phyloP scores from a whole-genome alignment of 2,113 vertebrate species.

The Collichthys lucidus region DNA sequence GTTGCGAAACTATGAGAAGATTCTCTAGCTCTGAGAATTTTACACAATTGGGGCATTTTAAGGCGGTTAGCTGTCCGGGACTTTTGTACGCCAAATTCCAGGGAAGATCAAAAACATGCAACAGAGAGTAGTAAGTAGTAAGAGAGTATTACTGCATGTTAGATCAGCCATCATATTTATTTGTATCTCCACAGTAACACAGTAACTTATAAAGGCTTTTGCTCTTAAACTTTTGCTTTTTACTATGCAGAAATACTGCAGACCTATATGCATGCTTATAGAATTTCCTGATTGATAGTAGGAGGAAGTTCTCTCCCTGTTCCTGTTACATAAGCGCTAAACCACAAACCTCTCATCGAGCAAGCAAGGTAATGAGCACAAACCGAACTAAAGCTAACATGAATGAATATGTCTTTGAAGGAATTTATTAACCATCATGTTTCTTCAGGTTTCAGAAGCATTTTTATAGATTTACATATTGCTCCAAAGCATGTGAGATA shows the following conservation, averaged over 20 bases:
- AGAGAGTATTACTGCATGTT: background rate
- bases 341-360: constrained; percentile 35
- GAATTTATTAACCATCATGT: background rate
- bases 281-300: constrained; percentile 71
- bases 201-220: background rate
- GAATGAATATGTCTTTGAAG: background rate
- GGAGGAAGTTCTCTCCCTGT: constrained; percentile 70
- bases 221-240: background rate
- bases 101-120: background rate
- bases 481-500: too few relatives aligned
- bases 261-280: constrained; percentile 55
- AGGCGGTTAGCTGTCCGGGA: background rate
- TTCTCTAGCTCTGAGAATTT: constrained; percentile 15
- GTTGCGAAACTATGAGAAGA: constrained; percentile 27
- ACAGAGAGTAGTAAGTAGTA: too few relatives aligned
- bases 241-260: constrained; percentile 32
- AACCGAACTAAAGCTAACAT: background rate
- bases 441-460: background rate
- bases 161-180: background rate
- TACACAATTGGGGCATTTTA: background rate
- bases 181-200: background rate
- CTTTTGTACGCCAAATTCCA: background rate
- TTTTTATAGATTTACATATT: too few relatives aligned
- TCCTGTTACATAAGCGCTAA: constrained; percentile 47
- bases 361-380: background rate